A percentile compares a stretch with the other conserved stretches of the same genome.
Evolutionary conservation across 2,113 vertebrate species (phyloP).

Genomic region (Apodemus sylvaticus): DNA sequence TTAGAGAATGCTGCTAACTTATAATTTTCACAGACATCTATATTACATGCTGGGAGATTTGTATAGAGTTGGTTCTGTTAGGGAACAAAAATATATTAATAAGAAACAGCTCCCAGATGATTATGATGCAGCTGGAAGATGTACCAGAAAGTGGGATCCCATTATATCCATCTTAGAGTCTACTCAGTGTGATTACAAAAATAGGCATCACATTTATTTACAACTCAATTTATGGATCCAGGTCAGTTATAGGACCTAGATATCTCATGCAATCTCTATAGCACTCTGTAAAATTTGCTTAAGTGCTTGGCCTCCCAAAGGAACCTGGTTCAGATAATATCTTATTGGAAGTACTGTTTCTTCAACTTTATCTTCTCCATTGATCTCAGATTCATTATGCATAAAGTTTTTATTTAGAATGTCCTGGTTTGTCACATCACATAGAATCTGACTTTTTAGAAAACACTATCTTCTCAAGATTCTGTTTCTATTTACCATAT

Average conservation of each 20-base stretch:
- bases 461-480: background rate
- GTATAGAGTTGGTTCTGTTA: background rate
- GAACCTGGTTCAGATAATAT: background rate
- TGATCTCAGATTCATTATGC: background rate
- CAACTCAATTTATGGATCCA: slow-evolving; percentile 39
- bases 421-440: background rate
- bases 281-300: slow-evolving; percentile 32
- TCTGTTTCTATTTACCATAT: background rate
- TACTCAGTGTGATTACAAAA: background rate
- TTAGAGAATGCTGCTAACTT: background rate
- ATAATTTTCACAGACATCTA: background rate
- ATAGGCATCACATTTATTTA: slow-evolving; percentile 38
- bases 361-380: background rate
- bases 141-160: background rate
- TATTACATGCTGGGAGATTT: background rate
- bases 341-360: background rate
- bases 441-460: background rate
- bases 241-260: slow-evolving; percentile 12
- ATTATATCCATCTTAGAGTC: background rate
- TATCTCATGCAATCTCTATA: background rate
- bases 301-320: background rate
- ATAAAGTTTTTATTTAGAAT: background rate
- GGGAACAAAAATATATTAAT: background rate
- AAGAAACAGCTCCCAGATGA: background rate
- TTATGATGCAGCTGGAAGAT: background rate